Base-by-base conservation (phyloP, 2,888 invertebrate species). In the Thecocarcelia acutangulata region DNA sequence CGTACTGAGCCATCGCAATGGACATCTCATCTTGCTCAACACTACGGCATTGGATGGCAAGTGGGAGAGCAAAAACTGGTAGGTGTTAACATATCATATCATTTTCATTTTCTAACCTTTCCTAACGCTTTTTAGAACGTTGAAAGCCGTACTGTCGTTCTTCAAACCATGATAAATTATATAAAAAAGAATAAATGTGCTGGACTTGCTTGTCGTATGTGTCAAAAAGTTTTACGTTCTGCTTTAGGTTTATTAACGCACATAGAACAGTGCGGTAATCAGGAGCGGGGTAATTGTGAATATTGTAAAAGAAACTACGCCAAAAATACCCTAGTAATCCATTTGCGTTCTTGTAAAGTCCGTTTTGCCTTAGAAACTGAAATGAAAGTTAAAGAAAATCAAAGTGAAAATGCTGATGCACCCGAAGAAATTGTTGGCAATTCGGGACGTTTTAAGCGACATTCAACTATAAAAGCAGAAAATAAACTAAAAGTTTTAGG, bases 31-130 rank as follows among this genome's bases (percentile, higher is more conserved):
- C 24, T 88, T 13, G 74, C 83, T 4, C 82, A 84, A 44, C 91
- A 91, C 83, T 90, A 90, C 74, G 91, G 91, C 28, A 70, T 91
- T 8, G 90, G 90, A 4, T 91, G 90, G 90, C 64, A 84, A 4
- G 66, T 76, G 21, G 88, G 87, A 0, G 80, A 87, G 13, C 46
- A 80, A 2, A 81, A 86, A 15, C 50, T 85, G 81, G 89, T 88
- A 77, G 81, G 88, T 84, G 4, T 9, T 33, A 33, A 33, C 33
- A 8, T 9, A 33, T 33, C 8, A 33, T 33, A 9, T 6, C 17
- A 2, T 17, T 46, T 46, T 46, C 2, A 15, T 46, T 15, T 8
- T 46, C 37, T 15, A 44, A 21, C 17, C 33, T 59, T 44, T 13
- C 8, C 9, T 19, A 28, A 4, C 13, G 12, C 11, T 13, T 1